phyloP scores from a whole-genome alignment of 2,888 invertebrate species.

The Drosophila nigritarsus region DNA sequence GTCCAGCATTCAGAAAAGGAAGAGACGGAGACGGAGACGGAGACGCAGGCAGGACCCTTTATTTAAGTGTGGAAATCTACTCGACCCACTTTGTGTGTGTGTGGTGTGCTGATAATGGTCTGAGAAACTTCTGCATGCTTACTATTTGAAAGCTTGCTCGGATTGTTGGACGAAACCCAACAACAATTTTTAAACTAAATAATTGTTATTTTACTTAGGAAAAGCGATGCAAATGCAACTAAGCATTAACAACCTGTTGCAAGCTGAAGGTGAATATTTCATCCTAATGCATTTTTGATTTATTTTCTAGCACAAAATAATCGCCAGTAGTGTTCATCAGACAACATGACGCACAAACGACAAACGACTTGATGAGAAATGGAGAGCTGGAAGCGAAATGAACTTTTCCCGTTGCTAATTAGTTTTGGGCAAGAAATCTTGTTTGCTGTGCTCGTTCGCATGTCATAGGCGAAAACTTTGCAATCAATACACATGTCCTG shows the following conservation, averaged over 20 bases:
- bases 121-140: slow-evolving; percentile 46
- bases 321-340: slow-evolving; percentile 18
- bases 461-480: slow-evolving; percentile 61
- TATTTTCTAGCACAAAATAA: slow-evolving; percentile 33
- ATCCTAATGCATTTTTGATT: slow-evolving; percentile 2
- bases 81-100: slow-evolving; percentile 72
- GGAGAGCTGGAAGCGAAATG: slow-evolving; percentile 30
- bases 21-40: not conserved
- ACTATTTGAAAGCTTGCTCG: slow-evolving; percentile 37
- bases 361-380: not conserved
- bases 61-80: slow-evolving; percentile 78
- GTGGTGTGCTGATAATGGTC: slow-evolving; percentile 60
- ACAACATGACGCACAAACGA: slow-evolving; percentile 9
- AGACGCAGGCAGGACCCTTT: slow-evolving; percentile 32
- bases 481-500: slow-evolving; percentile 55
- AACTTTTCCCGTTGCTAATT: slow-evolving; percentile 64
- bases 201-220: slow-evolving; percentile 33
- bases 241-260: slow-evolving; percentile 10
- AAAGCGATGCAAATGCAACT: slow-evolving; percentile 15
- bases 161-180: not conserved
- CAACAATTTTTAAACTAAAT: slow-evolving; percentile 47
- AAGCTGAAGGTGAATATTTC: slow-evolving; percentile 5
- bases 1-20: slow-evolving; percentile 31
- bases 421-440: slow-evolving; percentile 72
- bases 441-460: slow-evolving; percentile 52